Evolutionary conservation across 2,888 invertebrate genomes (phyloP).

Genomic region (Scaptomyza flava): DNA sequence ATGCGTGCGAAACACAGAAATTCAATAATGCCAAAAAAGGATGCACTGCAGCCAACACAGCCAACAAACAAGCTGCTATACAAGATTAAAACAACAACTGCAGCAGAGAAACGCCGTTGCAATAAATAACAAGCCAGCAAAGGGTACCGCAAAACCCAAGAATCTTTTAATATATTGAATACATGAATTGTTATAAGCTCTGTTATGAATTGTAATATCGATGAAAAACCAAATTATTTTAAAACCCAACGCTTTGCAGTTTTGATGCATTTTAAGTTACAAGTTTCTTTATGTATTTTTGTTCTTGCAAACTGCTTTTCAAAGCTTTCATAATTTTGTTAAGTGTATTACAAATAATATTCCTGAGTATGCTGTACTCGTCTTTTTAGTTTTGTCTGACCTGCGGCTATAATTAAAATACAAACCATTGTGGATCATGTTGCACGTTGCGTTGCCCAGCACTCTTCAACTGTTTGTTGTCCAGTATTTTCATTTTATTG

Average conservation of each 20-base stretch:
- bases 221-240: not conserved
- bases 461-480: slow-evolving; percentile 15
- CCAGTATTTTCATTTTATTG: slow-evolving; percentile 26
- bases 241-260: no score
- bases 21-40: slow-evolving; percentile 45
- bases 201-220: not conserved
- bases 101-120: slow-evolving; percentile 9
- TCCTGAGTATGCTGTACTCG: slow-evolving; percentile 1
- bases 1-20: slow-evolving; percentile 19
- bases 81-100: slow-evolving; percentile 26
- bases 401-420: slow-evolving; percentile 67
- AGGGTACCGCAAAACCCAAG: not conserved
- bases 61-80: slow-evolving; percentile 14
- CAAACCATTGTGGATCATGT: slow-evolving; percentile 17
- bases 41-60: slow-evolving; percentile 12
- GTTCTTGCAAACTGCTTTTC: not conserved
- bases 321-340: not conserved
- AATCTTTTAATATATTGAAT: slow-evolving; percentile 6
- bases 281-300: not conserved
- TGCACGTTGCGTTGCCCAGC: not conserved
- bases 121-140: slow-evolving; percentile 25
- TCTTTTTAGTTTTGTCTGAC: slow-evolving; percentile 28
- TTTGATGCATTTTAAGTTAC: not conserved
- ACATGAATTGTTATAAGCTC: not conserved
- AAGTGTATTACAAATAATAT: slow-evolving; percentile 9